Evolutionary conservation across 2,797 vertebrate species (phyloP).

Genomic region (Pseudochirops cupreus): DNA sequence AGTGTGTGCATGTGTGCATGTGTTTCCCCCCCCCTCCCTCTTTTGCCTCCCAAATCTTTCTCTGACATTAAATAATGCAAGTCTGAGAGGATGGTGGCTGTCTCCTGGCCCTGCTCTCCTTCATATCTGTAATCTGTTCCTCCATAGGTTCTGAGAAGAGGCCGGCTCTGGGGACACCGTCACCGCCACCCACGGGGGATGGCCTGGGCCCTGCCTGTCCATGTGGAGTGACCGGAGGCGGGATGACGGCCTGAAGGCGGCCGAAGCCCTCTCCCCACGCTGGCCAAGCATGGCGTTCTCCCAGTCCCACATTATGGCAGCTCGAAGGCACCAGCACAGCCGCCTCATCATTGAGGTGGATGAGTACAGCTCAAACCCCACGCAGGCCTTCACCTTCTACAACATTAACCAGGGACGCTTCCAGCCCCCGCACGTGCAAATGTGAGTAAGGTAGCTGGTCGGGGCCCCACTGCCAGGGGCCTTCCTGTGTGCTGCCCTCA

Average conservation of each 20-base stretch:
- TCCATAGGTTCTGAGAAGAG: constrained; percentile 78
- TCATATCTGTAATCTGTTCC: constrained; percentile 72
- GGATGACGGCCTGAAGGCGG: constrained; percentile 83
- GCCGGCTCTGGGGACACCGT: constrained; percentile 49
- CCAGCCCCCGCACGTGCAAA: constrained; percentile 98
- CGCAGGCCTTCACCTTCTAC: constrained; percentile 99
- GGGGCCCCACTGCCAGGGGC: background rate
- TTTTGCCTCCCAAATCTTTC: constrained; percentile 71
- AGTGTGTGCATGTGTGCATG: constrained; percentile 39
- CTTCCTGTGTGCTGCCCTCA: background rate
- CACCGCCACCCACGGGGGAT: constrained; percentile 73
- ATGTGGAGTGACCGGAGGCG: constrained; percentile 83
- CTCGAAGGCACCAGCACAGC: constrained; percentile 91
- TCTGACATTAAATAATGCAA: constrained; percentile 69
- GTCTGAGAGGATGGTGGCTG: constrained; percentile 60
- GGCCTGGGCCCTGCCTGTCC: constrained; percentile 82
- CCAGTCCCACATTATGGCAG: constrained; percentile 95
- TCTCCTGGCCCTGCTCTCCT: constrained; percentile 73
- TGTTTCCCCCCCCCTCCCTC: constrained; percentile 9
- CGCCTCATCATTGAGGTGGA: constrained; percentile 94
- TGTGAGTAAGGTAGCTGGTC: constrained; percentile 88
- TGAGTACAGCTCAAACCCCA: constrained; percentile 98
- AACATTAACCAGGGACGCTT: constrained; percentile 99
- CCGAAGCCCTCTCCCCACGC: constrained; percentile 68
- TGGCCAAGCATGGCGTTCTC: constrained; percentile 93